Percentiles rank a stretch among this genome's conserved stretches.
Evolutionary conservation across 2,113 vertebrate species (phyloP).

Genomic region (Xiphophorus hellerii): DNA sequence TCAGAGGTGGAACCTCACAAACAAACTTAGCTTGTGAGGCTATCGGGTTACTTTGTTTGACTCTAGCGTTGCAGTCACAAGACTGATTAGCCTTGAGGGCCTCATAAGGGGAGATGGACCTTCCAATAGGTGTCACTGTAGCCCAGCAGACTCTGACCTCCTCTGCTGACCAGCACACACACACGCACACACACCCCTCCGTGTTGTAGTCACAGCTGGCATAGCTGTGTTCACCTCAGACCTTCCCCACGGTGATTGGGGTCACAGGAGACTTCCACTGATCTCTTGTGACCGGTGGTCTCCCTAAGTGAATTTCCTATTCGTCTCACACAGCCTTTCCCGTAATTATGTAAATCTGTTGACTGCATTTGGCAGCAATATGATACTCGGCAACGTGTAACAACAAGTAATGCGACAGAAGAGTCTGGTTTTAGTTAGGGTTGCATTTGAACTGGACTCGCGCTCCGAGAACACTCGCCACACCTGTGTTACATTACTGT

Average conservation of each 20-base stretch:
- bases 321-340: slow-evolving; percentile 67
- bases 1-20: slow-evolving; percentile 60
- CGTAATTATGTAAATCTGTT: slow-evolving; percentile 82
- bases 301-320: slow-evolving; percentile 79
- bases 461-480: slow-evolving; percentile 27
- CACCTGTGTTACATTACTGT: slow-evolving; percentile 80
- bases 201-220: slow-evolving; percentile 11
- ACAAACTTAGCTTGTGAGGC: slow-evolving; percentile 35
- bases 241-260: slow-evolving; percentile 39
- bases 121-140: slow-evolving; percentile 69
- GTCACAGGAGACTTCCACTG: slow-evolving; percentile 58
- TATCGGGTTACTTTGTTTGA: slow-evolving; percentile 62
- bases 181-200: not conserved
- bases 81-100: slow-evolving; percentile 51
- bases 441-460: slow-evolving; percentile 49
- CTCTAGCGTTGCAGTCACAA: slow-evolving; percentile 1
- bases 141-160: slow-evolving; percentile 17
- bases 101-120: slow-evolving; percentile 19
- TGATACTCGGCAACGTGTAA: slow-evolving; percentile 73
- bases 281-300: slow-evolving; percentile 70
- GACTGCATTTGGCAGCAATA: slow-evolving; percentile 73
- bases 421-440: slow-evolving; percentile 75
- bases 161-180: slow-evolving; percentile 7
- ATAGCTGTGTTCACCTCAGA: slow-evolving; percentile 18
- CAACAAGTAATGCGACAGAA: slow-evolving; percentile 65